Evolutionary conservation across 2,888 invertebrate species (phyloP), one percentile per base, ranked within the genome.

Genomic region (Ornithoptera alexandrae): DNA sequence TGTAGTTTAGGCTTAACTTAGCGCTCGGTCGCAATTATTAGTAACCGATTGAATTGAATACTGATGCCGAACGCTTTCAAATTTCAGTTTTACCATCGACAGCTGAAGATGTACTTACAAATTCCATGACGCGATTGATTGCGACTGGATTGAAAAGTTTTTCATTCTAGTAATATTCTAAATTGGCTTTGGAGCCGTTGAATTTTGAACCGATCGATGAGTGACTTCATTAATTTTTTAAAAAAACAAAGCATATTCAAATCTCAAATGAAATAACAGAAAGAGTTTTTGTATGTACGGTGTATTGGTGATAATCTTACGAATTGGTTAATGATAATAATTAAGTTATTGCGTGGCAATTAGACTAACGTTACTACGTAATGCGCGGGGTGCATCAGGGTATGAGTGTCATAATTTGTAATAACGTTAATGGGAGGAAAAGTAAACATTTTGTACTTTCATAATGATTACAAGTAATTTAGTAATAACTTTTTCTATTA

Each of bases 371-470:
- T 85, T 82, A 84, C 84, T 84, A 88, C 85, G 84, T 86, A 88
- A 87, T 82, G 89, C 86, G 92, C 90, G 90, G 92, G 92, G 90
- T 92, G 88, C 84, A 92, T 89, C 93, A 93, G 93, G 93, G 93
- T 93, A 92, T 88, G 93, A 89, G 89, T 92, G 92, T 93, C 92
- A 91, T 90, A 87, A 88, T 85, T 88, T 86, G 85, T 90, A 88
- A 85, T 84, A 85, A 86, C 84, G 78, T 78, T 79, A 39, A 57
- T 20, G 42, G 61, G 39, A 22, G 30, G n/a, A 68, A 81, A 58
- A 22, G 22, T 24, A 78, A 77, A 78, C 84, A 81, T 90, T 92
- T 92, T 92, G 91, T 92, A 92, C 89, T 92, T 91, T 92, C 90
- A 81, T 92, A 92, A 87, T 74, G 79, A 73, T 89, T 89, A 86